Evolutionary conservation across 2,888 invertebrate genomes (phyloP).

Genomic region (Crocallis elinguaria): DNA sequence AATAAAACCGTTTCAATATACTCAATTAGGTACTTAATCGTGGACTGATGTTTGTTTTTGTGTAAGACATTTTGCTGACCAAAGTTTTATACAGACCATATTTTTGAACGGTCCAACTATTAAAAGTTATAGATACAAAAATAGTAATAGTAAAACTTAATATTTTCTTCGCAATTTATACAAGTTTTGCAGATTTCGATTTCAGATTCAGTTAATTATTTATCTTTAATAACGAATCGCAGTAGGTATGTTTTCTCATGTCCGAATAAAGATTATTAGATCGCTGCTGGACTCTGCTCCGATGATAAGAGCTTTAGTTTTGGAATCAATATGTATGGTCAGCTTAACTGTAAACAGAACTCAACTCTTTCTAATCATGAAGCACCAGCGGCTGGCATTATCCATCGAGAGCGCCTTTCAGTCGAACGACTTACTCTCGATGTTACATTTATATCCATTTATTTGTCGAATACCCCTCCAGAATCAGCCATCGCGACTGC

Average conservation of each 20-base stretch:
- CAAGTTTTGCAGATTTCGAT: neutral
- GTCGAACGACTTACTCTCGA: constrained; percentile 45
- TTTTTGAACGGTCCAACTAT: neutral
- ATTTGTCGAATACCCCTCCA: constrained; percentile 54
- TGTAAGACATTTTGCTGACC: constrained; percentile 2
- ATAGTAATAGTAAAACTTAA: neutral
- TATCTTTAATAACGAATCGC: neutral
- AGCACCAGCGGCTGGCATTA: constrained; percentile 5
- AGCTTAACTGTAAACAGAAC: neutral
- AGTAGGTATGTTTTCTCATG: too few relatives aligned
- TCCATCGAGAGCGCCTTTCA: constrained; percentile 29
- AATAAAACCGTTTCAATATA: constrained; percentile 1
- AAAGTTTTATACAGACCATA: neutral
- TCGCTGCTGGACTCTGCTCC: too few relatives aligned
- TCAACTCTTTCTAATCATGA: constrained; percentile 9
- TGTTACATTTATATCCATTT: constrained; percentile 63
- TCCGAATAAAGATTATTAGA: too few relatives aligned
- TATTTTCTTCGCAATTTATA: neutral
- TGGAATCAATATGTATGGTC: too few relatives aligned
- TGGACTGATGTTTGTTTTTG: constrained; percentile 10
- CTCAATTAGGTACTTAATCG: neutral
- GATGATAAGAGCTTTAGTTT: too few relatives aligned
- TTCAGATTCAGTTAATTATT: neutral
- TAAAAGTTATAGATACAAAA: neutral
- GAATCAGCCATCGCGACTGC: constrained; percentile 47